Evolutionary conservation across 2,113 vertebrate genomes (phyloP).

Genomic region (Clarias gariepinus): DNA sequence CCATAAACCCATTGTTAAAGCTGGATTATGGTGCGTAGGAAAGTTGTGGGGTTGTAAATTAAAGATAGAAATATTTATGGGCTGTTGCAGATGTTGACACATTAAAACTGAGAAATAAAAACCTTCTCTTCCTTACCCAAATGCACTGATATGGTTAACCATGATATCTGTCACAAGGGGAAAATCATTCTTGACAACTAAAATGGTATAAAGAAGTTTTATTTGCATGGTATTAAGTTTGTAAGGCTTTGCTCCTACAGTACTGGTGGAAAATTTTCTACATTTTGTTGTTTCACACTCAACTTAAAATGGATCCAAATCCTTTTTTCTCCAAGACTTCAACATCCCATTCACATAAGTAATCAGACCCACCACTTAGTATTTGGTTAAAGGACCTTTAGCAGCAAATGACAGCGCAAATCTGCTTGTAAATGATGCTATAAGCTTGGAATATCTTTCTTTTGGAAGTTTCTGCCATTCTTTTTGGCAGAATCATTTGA

Average conservation of each 20-base stretch:
- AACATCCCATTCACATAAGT: too few relatives aligned
- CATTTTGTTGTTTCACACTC: too few relatives aligned
- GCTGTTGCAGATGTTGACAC: not conserved
- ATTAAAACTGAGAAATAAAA: not conserved
- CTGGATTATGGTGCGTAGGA: not conserved
- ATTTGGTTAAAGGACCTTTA: too few relatives aligned
- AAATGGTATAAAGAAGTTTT: not conserved
- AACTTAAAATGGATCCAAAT: too few relatives aligned
- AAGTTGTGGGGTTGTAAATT: not conserved
- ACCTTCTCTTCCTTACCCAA: not conserved
- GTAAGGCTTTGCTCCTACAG: not conserved
- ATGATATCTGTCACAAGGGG: not conserved
- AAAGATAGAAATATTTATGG: not conserved
- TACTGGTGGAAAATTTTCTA: too few relatives aligned
- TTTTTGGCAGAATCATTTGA: too few relatives aligned
- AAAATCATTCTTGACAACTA: not conserved
- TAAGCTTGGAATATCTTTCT: too few relatives aligned
- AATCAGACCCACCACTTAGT: too few relatives aligned
- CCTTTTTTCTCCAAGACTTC: too few relatives aligned
- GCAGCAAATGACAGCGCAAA: too few relatives aligned
- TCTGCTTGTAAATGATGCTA: too few relatives aligned
- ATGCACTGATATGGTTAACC: not conserved
- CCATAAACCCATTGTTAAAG: not conserved
- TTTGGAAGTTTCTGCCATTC: too few relatives aligned
- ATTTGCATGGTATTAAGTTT: not conserved